Conservation (phyloP, 2,113 vertebrate genomes). For the Marcusenius ussheri region DNA sequence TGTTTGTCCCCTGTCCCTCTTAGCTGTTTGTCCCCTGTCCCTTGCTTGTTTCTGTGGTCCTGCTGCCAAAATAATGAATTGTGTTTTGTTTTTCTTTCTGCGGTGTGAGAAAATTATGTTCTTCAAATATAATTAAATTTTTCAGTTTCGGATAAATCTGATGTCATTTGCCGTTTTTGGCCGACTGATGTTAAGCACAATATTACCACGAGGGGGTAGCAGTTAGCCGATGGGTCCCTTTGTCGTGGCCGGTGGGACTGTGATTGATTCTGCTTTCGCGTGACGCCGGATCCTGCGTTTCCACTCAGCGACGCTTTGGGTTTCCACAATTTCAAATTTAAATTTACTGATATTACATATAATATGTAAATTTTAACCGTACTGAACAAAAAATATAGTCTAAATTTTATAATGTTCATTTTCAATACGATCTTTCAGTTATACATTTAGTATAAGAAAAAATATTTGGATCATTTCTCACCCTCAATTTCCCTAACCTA, state of each 20-base stretch:
- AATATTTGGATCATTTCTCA: neutral
- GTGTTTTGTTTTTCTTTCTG: neutral
- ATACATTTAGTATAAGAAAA: neutral
- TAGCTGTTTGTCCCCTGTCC: too few species aligned
- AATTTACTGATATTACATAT: neutral
- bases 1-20: too few species aligned
- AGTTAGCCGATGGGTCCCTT: neutral
- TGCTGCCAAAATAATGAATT: neutral
- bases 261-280: neutral
- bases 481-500: neutral
- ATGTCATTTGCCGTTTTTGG: neutral
- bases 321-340: neutral
- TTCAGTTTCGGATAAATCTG: neutral
- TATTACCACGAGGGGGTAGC: neutral
- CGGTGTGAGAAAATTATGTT: neutral
- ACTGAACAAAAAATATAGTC: neutral
- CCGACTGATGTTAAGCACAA: neutral
- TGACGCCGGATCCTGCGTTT: neutral
- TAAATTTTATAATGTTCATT: neutral
- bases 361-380: neutral
- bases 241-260: neutral
- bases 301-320: neutral
- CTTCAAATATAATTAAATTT: neutral
- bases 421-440: neutral
- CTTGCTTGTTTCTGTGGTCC: neutral